Percentiles rank a stretch among this genome's conserved stretches.
Conservation (phyloP, 2,797 vertebrate genomes). For the Pseudochaenichthys georgianus region DNA sequence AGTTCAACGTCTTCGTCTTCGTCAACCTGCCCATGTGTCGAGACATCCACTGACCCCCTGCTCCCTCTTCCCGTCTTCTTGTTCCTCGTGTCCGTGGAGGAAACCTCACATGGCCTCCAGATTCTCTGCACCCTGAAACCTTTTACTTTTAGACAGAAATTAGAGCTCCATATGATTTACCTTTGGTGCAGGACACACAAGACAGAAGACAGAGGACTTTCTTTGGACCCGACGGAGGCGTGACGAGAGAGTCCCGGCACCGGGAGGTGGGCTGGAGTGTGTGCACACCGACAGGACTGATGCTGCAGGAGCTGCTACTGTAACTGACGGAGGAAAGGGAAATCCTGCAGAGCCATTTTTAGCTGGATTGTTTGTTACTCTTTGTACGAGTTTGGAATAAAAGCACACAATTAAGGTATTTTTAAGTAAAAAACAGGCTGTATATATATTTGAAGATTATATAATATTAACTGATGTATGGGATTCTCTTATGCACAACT, state of each 20-base stretch:
- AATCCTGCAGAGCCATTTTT: conserved; percentile 59
- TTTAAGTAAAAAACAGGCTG: conserved; percentile 64
- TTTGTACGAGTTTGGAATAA: conserved; percentile 79
- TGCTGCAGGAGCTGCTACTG: conserved; percentile 67
- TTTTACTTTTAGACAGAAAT: conserved; percentile 49
- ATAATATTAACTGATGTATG: conserved; percentile 55
- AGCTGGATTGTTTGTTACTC: conserved; percentile 77
- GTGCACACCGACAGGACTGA: conserved; percentile 51
- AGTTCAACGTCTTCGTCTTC: conserved; percentile 97
- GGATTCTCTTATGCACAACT: conserved; percentile 65
- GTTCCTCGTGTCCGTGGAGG: conserved; percentile 41
- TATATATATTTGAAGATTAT: conserved; percentile 72
- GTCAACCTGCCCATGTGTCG: conserved; percentile 97
- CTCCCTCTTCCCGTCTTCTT: conserved; percentile 13
- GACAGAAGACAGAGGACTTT: conserved; percentile 27
- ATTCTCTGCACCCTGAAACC: conserved; percentile 48
- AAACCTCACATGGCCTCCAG: conserved; percentile 59
- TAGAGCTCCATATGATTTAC: conserved; percentile 66
- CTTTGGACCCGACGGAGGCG: conserved; percentile 17
- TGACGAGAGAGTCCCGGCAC: conserved; percentile 45
- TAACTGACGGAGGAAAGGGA: conserved; percentile 42
- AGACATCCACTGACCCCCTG: conserved; percentile 82
- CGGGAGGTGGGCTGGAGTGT: conserved; percentile 64
- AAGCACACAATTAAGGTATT: conserved; percentile 74
- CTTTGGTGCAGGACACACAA: conserved; percentile 71